Evolutionary conservation across 2,888 invertebrate species (phyloP).

Genomic region (Heliconius ethilla): DNA sequence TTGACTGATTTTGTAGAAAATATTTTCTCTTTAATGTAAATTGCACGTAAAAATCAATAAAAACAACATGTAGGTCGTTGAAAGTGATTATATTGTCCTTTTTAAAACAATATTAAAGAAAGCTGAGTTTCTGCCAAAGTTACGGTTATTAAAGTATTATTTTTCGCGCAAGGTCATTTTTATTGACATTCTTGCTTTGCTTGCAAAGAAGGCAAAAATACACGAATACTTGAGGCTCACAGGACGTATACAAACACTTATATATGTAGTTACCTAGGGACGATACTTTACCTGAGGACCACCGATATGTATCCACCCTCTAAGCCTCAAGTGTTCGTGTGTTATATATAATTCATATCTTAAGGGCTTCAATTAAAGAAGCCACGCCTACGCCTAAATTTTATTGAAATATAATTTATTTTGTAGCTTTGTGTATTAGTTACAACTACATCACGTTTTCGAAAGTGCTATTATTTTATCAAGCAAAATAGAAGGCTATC

Average conservation of each 20-base stretch:
- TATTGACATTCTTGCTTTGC: conserved; percentile 63
- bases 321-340: too few species aligned
- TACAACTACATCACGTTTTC: conserved; percentile 34
- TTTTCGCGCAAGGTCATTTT: conserved; percentile 51
- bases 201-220: not conserved
- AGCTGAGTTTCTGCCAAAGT: conserved; percentile 63
- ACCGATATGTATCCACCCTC: too few species aligned
- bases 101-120: conserved; percentile 56
- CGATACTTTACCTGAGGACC: too few species aligned
- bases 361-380: not conserved
- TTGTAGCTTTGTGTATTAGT: not conserved
- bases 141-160: conserved; percentile 51
- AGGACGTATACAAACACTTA: too few species aligned
- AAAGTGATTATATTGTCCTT: conserved; percentile 46
- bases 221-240: too few species aligned
- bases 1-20: not conserved
- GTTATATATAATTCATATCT: too few species aligned
- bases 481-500: conserved; percentile 33
- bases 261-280: too few species aligned
- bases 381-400: not conserved
- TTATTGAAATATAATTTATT: conserved; percentile 12
- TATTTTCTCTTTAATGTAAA: conserved; percentile 12
- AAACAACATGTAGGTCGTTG: conserved; percentile 14
- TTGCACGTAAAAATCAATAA: not conserved
- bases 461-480: conserved; percentile 21